Percentiles rank a stretch among this genome's conserved stretches.
Conservation (phyloP, 2,797 vertebrate species). For the Sebastes ruberrimus region DNA sequence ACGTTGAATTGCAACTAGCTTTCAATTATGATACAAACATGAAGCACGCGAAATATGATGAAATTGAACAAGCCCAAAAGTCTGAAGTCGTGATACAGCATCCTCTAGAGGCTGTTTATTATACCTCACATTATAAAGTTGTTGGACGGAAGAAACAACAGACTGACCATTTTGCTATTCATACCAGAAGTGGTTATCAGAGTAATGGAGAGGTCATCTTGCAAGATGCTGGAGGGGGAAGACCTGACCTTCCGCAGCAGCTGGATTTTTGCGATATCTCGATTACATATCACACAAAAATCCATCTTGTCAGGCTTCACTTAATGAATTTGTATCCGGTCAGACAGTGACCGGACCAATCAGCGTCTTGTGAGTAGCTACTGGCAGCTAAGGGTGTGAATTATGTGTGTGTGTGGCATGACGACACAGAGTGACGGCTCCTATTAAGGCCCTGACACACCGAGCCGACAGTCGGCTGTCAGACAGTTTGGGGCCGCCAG, state of each 20-base stretch:
- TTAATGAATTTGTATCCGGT: background rate
- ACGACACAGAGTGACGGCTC: no score
- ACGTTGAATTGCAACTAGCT: slow-evolving; percentile 5
- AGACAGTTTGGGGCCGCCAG: no score
- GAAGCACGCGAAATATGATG: background rate
- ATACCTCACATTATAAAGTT: background rate
- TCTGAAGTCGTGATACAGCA: background rate
- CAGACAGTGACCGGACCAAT: no score
- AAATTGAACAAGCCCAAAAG: background rate
- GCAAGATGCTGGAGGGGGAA: background rate
- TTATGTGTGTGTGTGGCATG: no score
- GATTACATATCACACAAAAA: background rate
- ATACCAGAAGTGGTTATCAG: background rate
- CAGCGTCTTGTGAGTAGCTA: no score
- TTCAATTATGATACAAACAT: slow-evolving; percentile 4
- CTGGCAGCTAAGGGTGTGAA: no score
- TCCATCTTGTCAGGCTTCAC: background rate
- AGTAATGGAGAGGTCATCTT: background rate
- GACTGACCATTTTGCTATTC: background rate
- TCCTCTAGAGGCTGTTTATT: background rate
- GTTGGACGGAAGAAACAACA: background rate
- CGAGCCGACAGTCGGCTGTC: no score
- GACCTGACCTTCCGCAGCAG: background rate
- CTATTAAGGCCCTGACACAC: no score
- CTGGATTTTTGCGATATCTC: background rate